These are phyloP conservation scores for Heliconius eleuchia DNA, from an alignment of 1,140 invertebrate genomes.

Conservation along the genomic window DNA sequence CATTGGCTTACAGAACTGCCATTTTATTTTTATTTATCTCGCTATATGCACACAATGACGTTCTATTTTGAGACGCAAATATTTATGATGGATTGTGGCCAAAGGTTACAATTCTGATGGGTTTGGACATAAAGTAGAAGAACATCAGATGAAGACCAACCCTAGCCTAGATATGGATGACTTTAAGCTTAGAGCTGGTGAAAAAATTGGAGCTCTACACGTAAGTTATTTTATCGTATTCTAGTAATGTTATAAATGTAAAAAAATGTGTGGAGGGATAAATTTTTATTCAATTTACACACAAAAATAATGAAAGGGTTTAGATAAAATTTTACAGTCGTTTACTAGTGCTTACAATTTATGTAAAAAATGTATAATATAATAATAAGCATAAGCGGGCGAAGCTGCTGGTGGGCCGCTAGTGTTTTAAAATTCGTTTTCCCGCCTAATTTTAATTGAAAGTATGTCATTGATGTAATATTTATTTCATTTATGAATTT, in stretches of 20 bases:
- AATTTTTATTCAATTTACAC: too few species aligned
- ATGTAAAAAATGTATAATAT: too few species aligned
- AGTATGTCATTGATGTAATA: slow-evolving; percentile 1
- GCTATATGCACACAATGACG: slow-evolving; percentile 45
- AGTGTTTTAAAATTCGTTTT: neutral
- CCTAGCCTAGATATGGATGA: slow-evolving; percentile 67
- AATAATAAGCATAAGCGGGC: too few species aligned
- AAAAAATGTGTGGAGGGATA: too few species aligned
- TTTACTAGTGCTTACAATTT: too few species aligned
- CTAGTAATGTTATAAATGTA: too few species aligned
- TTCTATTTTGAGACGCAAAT: slow-evolving; percentile 72
- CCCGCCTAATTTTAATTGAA: neutral
- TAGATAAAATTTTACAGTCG: too few species aligned
- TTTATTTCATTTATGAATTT: slow-evolving; percentile 15
- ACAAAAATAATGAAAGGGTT: too few species aligned
- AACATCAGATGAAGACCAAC: slow-evolving; percentile 50
- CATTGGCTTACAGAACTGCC: slow-evolving; percentile 20
- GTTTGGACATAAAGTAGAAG: slow-evolving; percentile 64
- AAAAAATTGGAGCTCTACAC: slow-evolving; percentile 69
- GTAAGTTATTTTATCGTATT: slow-evolving; percentile 50
- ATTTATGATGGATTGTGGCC: slow-evolving; percentile 69
- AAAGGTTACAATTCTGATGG: slow-evolving; percentile 70
- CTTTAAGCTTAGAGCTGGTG: slow-evolving; percentile 66
- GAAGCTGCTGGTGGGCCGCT: too few species aligned
- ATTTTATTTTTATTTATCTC: slow-evolving; percentile 24